Evolutionary conservation across 2,113 vertebrate genomes (phyloP).

Genomic region (Pantherophis guttatus): DNA sequence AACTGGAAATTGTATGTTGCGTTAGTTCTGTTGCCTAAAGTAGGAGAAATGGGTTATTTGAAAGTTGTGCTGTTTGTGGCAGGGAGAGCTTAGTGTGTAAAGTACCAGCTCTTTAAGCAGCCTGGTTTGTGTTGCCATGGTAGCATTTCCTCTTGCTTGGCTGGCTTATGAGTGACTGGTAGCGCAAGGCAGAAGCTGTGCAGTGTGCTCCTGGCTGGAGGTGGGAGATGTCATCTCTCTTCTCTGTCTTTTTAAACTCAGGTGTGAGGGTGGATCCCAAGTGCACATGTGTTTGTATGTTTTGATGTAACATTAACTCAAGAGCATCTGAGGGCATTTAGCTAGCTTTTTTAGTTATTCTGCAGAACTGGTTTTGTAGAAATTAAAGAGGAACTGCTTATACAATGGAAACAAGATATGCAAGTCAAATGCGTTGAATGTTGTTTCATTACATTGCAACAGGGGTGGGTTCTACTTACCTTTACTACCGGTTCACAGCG

Average conservation of each 20-base stretch:
- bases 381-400: background rate
- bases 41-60: background rate
- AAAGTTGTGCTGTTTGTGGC: slow-evolving; percentile 2
- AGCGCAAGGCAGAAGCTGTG: slow-evolving; percentile 80
- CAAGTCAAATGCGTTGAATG: background rate
- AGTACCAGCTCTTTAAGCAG: slow-evolving; percentile 75
- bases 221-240: background rate
- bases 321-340: background rate
- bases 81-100: slow-evolving; percentile 32
- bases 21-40: background rate
- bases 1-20: background rate
- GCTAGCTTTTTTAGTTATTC: background rate
- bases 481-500: no score
- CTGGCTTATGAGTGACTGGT: slow-evolving; percentile 76
- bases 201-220: slow-evolving; percentile 6
- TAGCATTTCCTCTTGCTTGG: slow-evolving; percentile 79
- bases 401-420: slow-evolving; percentile 8
- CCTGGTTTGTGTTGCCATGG: slow-evolving; percentile 85
- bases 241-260: slow-evolving; percentile 19
- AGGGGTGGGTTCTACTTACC: no score
- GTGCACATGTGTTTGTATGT: background rate
- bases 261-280: background rate
- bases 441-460: background rate
- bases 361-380: background rate
- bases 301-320: background rate